These are phyloP conservation scores for Pharmacophagus antenor DNA, from an alignment of 2,888 invertebrate genomes.

Conservation along the genomic window DNA sequence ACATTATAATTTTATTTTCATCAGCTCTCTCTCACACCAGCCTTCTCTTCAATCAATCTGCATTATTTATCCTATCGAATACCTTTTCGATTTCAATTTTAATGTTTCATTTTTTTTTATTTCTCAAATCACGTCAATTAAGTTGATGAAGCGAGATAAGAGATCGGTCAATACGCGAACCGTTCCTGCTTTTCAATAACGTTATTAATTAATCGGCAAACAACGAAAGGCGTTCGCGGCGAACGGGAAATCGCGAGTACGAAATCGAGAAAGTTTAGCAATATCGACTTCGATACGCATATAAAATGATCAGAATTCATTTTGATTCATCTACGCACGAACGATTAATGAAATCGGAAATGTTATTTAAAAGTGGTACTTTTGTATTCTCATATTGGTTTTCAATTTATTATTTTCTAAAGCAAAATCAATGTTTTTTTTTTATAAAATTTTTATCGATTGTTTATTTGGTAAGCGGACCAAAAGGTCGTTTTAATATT, in stretches of 20 bases:
- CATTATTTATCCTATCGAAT: not conserved
- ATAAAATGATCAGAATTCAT: constrained; percentile 6
- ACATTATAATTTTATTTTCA: too few species aligned
- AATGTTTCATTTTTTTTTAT: not conserved
- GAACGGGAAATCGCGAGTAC: constrained; percentile 8
- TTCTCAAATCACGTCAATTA: not conserved
- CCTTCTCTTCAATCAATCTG: not conserved
- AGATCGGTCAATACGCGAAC: constrained; percentile 4
- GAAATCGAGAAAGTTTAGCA: constrained; percentile 7
- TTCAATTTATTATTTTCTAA: too few species aligned
- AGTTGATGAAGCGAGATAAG: constrained; percentile 9
- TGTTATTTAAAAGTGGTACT: not conserved
- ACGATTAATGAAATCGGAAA: not conserved
- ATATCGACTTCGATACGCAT: constrained; percentile 5
- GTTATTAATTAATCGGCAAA: constrained; percentile 11
- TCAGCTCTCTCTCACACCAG: too few species aligned
- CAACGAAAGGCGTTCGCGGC: constrained; percentile 8
- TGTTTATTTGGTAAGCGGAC: too few species aligned
- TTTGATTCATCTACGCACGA: not conserved
- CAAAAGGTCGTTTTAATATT: too few species aligned
- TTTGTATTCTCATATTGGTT: too few species aligned
- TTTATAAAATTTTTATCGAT: too few species aligned
- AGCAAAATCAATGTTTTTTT: too few species aligned
- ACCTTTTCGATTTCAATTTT: not conserved
- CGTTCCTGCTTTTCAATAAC: constrained; percentile 1